These are phyloP conservation scores for Ibidorhyncha struthersii DNA, from an alignment of 2,113 vertebrate genomes.

Conservation along the genomic window DNA sequence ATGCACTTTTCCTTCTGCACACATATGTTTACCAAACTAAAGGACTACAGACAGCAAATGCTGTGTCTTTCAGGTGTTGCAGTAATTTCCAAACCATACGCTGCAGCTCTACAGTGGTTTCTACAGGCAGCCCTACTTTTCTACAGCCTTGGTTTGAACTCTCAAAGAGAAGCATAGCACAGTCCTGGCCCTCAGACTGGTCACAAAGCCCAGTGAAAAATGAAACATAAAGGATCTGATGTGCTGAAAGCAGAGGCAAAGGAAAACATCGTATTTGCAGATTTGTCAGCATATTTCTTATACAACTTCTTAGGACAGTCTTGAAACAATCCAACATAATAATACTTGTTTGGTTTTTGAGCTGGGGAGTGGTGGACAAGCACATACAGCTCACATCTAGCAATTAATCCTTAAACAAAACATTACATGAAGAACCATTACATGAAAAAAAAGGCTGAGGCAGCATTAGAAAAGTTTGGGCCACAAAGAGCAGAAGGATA, in stretches of 20 bases:
- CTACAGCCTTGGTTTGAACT: neutral
- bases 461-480: neutral
- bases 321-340: neutral
- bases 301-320: neutral
- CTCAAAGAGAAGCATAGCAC: neutral
- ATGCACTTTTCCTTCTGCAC: neutral
- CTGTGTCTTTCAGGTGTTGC: neutral
- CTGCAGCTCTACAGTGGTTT: neutral
- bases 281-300: neutral
- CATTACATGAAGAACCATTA: neutral
- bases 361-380: neutral
- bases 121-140: neutral
- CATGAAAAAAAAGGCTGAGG: neutral
- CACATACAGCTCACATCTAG: neutral
- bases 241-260: neutral
- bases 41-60: neutral
- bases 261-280: neutral
- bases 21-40: neutral
- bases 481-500: neutral
- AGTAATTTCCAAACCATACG: neutral
- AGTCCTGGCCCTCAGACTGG: neutral
- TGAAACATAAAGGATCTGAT: neutral
- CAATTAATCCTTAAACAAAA: neutral
- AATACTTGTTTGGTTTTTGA: neutral
- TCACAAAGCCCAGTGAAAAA: neutral